Conservation (phyloP, 2,797 vertebrate genomes). For the Notamacropus eugenii region DNA sequence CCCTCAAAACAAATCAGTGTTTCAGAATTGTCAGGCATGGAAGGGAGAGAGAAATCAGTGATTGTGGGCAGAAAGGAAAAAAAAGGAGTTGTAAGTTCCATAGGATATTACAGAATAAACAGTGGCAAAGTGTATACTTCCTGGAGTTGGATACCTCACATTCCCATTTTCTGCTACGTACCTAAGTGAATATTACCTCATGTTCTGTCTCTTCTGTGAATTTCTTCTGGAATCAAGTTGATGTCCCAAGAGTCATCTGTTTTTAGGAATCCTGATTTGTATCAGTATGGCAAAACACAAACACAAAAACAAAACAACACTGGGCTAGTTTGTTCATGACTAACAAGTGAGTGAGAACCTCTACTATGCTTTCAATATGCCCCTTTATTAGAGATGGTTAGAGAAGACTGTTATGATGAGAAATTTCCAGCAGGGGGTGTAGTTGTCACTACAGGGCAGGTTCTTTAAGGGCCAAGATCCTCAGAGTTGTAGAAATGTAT, state of each 20-base stretch:
- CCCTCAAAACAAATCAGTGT: neutral
- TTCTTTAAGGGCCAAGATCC: constrained; percentile 51
- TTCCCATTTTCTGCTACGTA: neutral
- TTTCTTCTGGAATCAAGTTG: constrained; percentile 47
- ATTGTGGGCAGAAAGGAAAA: neutral
- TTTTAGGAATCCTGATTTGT: constrained; percentile 34
- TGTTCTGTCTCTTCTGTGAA: constrained; percentile 26
- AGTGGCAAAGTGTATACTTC: neutral
- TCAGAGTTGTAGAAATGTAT: constrained; percentile 23
- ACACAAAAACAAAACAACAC: neutral
- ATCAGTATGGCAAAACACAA: constrained; percentile 22
- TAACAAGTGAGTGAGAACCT: neutral
- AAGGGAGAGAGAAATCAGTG: constrained; percentile 25
- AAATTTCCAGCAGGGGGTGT: constrained; percentile 78
- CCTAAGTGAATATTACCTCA: neutral
- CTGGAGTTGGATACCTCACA: neutral
- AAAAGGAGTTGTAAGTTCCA: constrained; percentile 28
- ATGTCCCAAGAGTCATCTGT: constrained; percentile 27
- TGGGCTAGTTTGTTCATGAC: constrained; percentile 34
- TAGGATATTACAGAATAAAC: constrained; percentile 37
- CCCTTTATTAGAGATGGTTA: constrained; percentile 36
- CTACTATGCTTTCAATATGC: constrained; percentile 33
- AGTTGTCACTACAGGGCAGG: constrained; percentile 71
- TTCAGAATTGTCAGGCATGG: neutral
- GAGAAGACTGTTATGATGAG: constrained; percentile 64